These are phyloP conservation scores for Cyclopterus lumpus DNA, from an alignment of 2,797 vertebrate genomes.

Conservation along the genomic window DNA sequence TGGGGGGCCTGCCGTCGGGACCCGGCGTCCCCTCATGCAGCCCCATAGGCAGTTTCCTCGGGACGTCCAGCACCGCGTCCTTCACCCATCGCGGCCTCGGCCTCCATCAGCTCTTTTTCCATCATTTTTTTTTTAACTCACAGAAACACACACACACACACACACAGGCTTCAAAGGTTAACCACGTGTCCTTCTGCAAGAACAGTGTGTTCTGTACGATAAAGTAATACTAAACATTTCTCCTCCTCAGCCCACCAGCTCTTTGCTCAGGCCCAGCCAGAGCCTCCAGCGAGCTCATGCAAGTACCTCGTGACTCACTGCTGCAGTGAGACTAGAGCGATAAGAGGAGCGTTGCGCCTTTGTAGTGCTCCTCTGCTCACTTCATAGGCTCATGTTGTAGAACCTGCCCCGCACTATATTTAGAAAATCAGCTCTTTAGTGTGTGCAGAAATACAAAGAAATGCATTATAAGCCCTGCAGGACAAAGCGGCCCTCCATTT, in stretches of 20 bases:
- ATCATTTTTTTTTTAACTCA: no score
- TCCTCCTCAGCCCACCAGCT: slow-evolving; percentile 44
- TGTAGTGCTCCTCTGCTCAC: slow-evolving; percentile 37
- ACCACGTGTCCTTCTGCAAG: not conserved
- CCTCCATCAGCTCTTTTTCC: slow-evolving; percentile 31
- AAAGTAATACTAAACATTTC: slow-evolving; percentile 33
- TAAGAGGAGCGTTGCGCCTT: slow-evolving; percentile 20
- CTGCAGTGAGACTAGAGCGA: slow-evolving; percentile 48
- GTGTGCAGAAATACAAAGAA: slow-evolving; percentile 29
- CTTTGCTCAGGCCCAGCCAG: slow-evolving; percentile 35
- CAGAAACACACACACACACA: not conserved
- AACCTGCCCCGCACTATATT: slow-evolving; percentile 34
- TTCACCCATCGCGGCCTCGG: slow-evolving; percentile 16
- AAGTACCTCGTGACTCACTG: slow-evolving; percentile 69
- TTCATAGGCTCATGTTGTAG: slow-evolving; percentile 25
- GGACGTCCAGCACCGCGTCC: slow-evolving; percentile 13
- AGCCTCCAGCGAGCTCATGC: slow-evolving; percentile 61
- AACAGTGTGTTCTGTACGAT: not conserved
- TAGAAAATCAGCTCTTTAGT: slow-evolving; percentile 32
- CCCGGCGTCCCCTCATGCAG: slow-evolving; percentile 20
- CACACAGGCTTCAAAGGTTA: slow-evolving; percentile 8
- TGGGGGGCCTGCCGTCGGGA: not conserved
- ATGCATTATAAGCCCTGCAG: not conserved
- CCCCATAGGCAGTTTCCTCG: slow-evolving; percentile 54
- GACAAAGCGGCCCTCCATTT: not conserved